Evolutionary conservation across 1,140 invertebrate species (phyloP).

Genomic region (Dinoponera quadriceps): DNA sequence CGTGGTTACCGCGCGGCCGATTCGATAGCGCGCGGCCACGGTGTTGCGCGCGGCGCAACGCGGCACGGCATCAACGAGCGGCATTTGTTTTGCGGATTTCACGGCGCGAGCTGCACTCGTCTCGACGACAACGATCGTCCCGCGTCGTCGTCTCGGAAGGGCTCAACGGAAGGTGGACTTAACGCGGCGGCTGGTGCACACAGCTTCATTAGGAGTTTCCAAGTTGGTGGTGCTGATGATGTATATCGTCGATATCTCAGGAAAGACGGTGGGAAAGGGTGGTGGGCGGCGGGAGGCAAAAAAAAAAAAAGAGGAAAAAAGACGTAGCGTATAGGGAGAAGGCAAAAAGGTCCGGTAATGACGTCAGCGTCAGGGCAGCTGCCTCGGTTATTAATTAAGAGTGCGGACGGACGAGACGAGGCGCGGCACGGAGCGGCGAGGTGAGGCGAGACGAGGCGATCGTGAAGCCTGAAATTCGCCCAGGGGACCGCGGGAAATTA

Average conservation of each 20-base stretch:
- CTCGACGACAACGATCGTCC: constrained; percentile 66
- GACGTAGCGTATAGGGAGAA: constrained; percentile 43
- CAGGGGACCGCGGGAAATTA: constrained; percentile 79
- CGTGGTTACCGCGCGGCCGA: constrained; percentile 50
- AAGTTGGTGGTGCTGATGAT: constrained; percentile 81
- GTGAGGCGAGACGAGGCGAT: constrained; percentile 56
- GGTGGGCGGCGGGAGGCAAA: constrained; percentile 42
- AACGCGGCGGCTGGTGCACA: constrained; percentile 71
- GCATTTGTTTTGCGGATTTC: constrained; percentile 74
- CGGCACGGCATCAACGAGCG: constrained; percentile 64
- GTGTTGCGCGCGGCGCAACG: too few species aligned
- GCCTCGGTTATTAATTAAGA: constrained; percentile 84
- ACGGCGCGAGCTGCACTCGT: constrained; percentile 62
- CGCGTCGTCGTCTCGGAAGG: constrained; percentile 56
- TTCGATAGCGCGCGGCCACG: neutral
- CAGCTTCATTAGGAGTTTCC: constrained; percentile 78
- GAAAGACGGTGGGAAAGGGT: constrained; percentile 57
- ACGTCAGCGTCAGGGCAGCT: constrained; percentile 80
- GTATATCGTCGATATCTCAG: constrained; percentile 81
- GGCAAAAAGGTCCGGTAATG: constrained; percentile 81
- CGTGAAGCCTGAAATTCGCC: constrained; percentile 77
- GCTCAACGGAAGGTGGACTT: constrained; percentile 47
- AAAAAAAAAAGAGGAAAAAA: constrained; percentile 31
- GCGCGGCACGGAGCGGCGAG: constrained; percentile 67
- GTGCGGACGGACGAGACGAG: constrained; percentile 75